phyloP scores from a whole-genome alignment of 1,140 invertebrate species.

The Laodelphax striatellus region DNA sequence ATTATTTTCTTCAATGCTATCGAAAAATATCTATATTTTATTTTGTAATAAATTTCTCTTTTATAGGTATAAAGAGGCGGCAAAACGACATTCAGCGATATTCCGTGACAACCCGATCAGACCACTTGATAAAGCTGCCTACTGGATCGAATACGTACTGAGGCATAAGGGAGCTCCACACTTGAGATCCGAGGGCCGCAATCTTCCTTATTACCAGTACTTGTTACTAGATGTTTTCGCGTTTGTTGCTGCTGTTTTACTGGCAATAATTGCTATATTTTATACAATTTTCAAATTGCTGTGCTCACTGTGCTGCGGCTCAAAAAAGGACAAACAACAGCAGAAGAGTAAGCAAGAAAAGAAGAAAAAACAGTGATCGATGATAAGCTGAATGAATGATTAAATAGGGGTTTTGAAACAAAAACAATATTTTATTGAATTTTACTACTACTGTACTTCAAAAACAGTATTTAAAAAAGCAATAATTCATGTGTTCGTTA shows the following conservation, averaged over 20 bases:
- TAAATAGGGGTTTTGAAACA: no score
- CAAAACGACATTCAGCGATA: background rate
- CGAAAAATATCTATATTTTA: no score
- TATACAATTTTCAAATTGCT: background rate
- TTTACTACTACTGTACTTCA: no score
- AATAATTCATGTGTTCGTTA: no score
- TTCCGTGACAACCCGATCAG: constrained; percentile 1
- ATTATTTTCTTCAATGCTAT: no score
- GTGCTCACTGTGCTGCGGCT: background rate
- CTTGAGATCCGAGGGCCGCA: constrained; percentile 32
- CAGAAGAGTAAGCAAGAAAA: no score
- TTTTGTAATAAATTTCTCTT: background rate
- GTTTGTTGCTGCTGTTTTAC: background rate
- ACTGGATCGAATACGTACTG: constrained; percentile 55
- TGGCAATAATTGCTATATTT: background rate
- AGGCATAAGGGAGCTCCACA: constrained; percentile 42
- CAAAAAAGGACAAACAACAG: background rate
- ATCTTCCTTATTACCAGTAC: constrained; percentile 37
- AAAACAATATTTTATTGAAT: no score
- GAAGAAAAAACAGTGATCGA: no score
- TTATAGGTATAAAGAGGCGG: constrained; percentile 1
- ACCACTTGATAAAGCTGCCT: constrained; percentile 42
- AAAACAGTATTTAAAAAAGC: no score
- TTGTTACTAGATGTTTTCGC: constrained; percentile 37
- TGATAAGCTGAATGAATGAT: no score